phyloP scores from a whole-genome alignment of 1,140 invertebrate genomes.

The Drosophila arizonae region DNA sequence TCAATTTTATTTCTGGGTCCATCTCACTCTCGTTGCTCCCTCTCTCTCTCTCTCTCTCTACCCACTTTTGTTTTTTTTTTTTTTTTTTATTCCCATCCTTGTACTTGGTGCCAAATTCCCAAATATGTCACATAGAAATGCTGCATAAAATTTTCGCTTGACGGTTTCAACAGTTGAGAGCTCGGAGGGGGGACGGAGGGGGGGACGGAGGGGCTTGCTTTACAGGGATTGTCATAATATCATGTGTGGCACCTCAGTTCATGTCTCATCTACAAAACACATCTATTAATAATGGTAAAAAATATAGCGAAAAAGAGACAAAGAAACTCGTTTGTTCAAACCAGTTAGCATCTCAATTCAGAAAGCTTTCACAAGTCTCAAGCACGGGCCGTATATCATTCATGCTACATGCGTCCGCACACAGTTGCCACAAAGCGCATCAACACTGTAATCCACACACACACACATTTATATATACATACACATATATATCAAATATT shows the following conservation, averaged over 20 bases:
- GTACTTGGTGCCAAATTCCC: too few relatives aligned
- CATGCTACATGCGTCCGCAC: constrained; percentile 44
- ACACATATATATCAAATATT: not conserved
- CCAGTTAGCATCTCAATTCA: constrained; percentile 46
- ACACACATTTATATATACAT: not conserved
- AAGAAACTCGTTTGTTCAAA: constrained; percentile 45
- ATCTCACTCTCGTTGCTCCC: too few relatives aligned
- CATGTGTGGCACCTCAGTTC: not conserved
- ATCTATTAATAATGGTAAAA: constrained; percentile 40
- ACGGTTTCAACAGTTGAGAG: not conserved
- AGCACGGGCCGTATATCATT: constrained; percentile 46
- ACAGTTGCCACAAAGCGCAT: constrained; percentile 41
- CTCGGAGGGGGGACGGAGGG: too few relatives aligned
- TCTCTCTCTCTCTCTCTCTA: too few relatives aligned
- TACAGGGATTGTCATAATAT: not conserved
- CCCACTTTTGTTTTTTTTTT: too few relatives aligned
- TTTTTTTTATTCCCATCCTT: too few relatives aligned
- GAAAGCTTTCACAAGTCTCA: constrained; percentile 50
- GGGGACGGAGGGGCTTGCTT: not conserved
- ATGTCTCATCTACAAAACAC: constrained; percentile 17
- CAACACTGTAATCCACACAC: constrained; percentile 28
- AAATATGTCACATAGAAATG: too few relatives aligned
- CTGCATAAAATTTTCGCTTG: too few relatives aligned
- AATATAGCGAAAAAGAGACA: constrained; percentile 8
- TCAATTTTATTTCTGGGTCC: too few relatives aligned